Conservation (phyloP, 2,797 vertebrate species). For the Gouania willdenowi region DNA sequence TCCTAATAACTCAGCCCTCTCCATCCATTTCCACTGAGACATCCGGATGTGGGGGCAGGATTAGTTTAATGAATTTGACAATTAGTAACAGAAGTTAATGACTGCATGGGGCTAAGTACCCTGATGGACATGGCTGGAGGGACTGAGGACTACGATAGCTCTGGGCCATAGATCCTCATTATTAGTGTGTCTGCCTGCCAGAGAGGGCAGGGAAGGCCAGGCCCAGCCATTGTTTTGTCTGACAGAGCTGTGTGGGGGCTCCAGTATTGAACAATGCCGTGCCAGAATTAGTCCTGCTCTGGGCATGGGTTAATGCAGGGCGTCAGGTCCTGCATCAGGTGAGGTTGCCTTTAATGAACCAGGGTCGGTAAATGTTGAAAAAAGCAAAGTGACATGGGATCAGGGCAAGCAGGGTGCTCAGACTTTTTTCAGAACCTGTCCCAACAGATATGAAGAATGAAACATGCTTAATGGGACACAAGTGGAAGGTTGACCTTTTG, state of each 20-base stretch:
- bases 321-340: slow-evolving; percentile 49
- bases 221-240: slow-evolving; percentile 80
- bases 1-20: slow-evolving; percentile 77
- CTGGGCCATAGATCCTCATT: slow-evolving; percentile 80
- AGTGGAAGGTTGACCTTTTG: slow-evolving; percentile 39
- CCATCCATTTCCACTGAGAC: slow-evolving; percentile 77
- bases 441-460: slow-evolving; percentile 45
- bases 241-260: slow-evolving; percentile 55
- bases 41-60: slow-evolving; percentile 68
- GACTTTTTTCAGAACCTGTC: slow-evolving; percentile 20
- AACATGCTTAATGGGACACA: slow-evolving; percentile 35
- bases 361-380: slow-evolving; percentile 37
- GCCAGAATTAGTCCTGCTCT: slow-evolving; percentile 48
- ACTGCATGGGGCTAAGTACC: slow-evolving; percentile 79
- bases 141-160: slow-evolving; percentile 74
- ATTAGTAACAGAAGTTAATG: slow-evolving; percentile 83
- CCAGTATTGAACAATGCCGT: slow-evolving; percentile 31
- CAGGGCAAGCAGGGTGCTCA: background rate
- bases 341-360: slow-evolving; percentile 50
- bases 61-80: slow-evolving; percentile 84
- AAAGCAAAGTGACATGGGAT: slow-evolving; percentile 24
- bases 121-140: slow-evolving; percentile 75
- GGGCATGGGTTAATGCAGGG: slow-evolving; percentile 43
- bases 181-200: slow-evolving; percentile 79
- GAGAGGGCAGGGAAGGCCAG: slow-evolving; percentile 62